These are phyloP conservation scores for Odocoileus virginianus DNA, from an alignment of 2,113 vertebrate genomes.

Conservation along the genomic window DNA sequence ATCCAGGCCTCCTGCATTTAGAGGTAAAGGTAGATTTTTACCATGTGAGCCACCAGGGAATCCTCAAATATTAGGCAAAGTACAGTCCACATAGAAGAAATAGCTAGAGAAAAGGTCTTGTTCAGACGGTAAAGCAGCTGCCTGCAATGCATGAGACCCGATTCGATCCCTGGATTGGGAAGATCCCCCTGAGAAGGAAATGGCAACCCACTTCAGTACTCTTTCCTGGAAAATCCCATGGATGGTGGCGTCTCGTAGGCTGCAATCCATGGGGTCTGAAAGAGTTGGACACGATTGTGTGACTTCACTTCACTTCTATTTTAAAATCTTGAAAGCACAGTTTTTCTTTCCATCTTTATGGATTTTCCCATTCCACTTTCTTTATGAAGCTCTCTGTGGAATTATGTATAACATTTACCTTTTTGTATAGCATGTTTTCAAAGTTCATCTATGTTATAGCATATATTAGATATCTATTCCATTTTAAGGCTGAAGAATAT, in stretches of 20 bases:
- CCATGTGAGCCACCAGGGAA: background rate
- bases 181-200: background rate
- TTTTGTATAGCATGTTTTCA: background rate
- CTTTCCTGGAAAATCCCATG: background rate
- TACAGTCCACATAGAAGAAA: background rate
- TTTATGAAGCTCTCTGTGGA: background rate
- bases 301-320: background rate
- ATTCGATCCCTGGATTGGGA: background rate
- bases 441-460: background rate
- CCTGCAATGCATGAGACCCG: background rate
- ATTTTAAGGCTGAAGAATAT: background rate
- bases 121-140: background rate
- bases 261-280: background rate
- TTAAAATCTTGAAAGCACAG: background rate
- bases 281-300: rapidly evolving
- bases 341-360: background rate
- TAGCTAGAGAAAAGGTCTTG: background rate
- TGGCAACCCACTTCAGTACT: background rate
- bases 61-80: background rate
- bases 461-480: background rate
- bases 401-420: background rate
- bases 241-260: background rate
- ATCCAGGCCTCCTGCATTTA: background rate
- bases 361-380: background rate
- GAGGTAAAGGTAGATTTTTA: background rate